Percentiles rank a stretch among this genome's conserved stretches.
phyloP scores from a whole-genome alignment of 2,888 invertebrate genomes.

The Oligia strigilis region DNA sequence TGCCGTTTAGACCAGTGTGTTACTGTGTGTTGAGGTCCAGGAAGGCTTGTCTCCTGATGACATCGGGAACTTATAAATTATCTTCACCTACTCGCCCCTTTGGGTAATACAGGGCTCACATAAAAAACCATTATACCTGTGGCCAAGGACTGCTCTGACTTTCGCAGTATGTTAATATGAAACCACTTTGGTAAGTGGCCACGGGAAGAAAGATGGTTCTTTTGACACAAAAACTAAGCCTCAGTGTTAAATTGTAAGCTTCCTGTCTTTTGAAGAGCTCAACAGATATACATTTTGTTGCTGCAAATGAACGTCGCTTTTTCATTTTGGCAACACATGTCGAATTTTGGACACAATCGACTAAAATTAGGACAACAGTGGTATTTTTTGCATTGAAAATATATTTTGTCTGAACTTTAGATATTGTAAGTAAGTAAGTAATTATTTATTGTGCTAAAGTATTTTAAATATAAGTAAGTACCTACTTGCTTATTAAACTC shows the following conservation, averaged over 20 bases:
- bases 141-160: not conserved
- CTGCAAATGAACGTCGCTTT: slow-evolving; percentile 9
- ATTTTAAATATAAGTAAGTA: not conserved
- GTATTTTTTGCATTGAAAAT: not conserved
- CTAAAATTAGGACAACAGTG: slow-evolving; percentile 15
- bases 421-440: not conserved
- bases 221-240: slow-evolving; percentile 48
- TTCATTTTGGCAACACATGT: slow-evolving; percentile 33
- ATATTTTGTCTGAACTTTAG: not conserved
- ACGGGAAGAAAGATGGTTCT: not conserved
- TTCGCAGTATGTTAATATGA: slow-evolving; percentile 40
- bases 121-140: not conserved
- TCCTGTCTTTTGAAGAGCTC: slow-evolving; percentile 50
- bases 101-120: too few species aligned
- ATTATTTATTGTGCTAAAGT: not conserved
- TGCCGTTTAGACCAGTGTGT: not conserved
- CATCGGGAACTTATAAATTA: not conserved
- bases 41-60: not conserved
- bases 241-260: slow-evolving; percentile 45
- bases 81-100: not conserved
- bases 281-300: slow-evolving; percentile 24
- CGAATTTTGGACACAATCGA: slow-evolving; percentile 17
- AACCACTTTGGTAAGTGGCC: slow-evolving; percentile 23
- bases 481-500: not conserved
- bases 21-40: not conserved